These are phyloP conservation scores for Patella ulyssiponensis DNA, from an alignment of 2,888 invertebrate species.

Conservation along the genomic window DNA sequence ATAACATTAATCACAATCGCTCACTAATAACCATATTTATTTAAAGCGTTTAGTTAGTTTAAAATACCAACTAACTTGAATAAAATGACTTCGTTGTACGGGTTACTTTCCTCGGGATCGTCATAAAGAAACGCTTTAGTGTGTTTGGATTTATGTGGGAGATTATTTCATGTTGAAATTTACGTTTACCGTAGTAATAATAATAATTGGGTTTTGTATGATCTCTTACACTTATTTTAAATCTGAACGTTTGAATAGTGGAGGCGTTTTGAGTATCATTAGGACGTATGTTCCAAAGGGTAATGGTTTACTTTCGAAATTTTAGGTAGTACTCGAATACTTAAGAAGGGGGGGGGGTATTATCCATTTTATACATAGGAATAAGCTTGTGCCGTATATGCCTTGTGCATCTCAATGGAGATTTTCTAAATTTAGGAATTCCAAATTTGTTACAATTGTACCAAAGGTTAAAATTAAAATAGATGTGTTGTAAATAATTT, in stretches of 20 bases:
- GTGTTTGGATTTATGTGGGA: too few relatives aligned
- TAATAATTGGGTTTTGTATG: not conserved
- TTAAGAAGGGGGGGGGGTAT: too few relatives aligned
- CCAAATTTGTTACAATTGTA: not conserved
- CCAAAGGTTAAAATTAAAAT: not conserved
- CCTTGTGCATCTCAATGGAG: not conserved
- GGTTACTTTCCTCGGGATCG: too few relatives aligned
- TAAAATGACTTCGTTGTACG: too few relatives aligned
- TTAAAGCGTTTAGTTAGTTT: too few relatives aligned
- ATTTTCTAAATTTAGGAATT: not conserved
- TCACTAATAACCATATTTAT: too few relatives aligned
- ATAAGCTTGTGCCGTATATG: not conserved
- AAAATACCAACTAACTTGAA: too few relatives aligned
- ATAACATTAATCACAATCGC: too few relatives aligned
- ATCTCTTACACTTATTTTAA: not conserved
- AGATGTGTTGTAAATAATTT: not conserved
- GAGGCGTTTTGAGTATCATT: not conserved
- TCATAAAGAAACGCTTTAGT: too few relatives aligned
- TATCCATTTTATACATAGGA: not conserved
- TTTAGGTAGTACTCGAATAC: not conserved
- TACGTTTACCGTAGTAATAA: not conserved
- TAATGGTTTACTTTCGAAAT: not conserved
- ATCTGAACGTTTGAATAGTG: not conserved
- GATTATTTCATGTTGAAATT: too few relatives aligned
- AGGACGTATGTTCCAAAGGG: not conserved